phyloP scores from a whole-genome alignment of 2,797 vertebrate species.

The Pyrocephalus nanus region DNA sequence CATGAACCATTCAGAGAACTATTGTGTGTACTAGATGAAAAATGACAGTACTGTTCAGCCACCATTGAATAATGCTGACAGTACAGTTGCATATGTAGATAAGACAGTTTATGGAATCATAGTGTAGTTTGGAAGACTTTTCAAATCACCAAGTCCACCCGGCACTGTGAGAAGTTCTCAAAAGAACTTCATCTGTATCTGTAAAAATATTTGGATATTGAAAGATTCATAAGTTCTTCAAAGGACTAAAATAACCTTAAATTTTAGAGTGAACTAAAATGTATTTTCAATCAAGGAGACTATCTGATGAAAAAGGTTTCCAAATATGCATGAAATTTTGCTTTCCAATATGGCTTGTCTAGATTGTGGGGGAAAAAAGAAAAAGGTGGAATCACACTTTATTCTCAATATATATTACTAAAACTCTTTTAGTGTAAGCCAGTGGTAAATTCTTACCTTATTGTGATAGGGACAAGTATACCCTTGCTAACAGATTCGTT shows the following conservation, averaged over 20 bases:
- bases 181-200: background rate
- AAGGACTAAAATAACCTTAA: background rate
- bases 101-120: background rate
- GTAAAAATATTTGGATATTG: background rate
- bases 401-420: background rate
- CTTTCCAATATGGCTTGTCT: background rate
- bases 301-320: background rate
- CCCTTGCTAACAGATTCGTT: constrained; percentile 73
- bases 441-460: constrained; percentile 73
- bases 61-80: background rate
- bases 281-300: background rate
- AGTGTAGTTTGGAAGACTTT: background rate
- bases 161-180: background rate
- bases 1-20: background rate
- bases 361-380: background rate
- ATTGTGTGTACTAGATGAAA: background rate
- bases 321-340: background rate
- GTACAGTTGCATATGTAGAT: background rate
- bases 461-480: constrained; percentile 72
- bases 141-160: background rate
- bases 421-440: background rate
- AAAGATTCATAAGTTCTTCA: background rate
- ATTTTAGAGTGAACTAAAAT: background rate
- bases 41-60: background rate
- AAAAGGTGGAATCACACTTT: background rate